Evolutionary conservation across 1,140 invertebrate species (phyloP), one percentile per base, ranked within the genome.

Genomic region (Nixonia krombeini): DNA sequence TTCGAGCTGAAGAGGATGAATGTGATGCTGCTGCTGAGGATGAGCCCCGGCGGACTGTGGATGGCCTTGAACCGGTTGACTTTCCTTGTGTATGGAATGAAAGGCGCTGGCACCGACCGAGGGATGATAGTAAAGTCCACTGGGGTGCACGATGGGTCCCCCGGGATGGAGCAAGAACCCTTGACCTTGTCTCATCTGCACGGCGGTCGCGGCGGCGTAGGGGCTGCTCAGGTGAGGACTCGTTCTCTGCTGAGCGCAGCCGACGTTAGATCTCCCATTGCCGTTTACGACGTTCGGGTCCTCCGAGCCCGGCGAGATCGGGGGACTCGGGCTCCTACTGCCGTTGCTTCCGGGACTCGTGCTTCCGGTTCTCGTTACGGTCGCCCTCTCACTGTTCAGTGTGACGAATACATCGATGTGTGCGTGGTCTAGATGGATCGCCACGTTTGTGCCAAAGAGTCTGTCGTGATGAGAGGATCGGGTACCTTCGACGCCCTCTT

Each of bases 1-100:
- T 81, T 95, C 93, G 29, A 94, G 86, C 74, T 94, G 93, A 80
- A 94, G 89, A 72, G 94, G 93, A 70, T 94, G 93, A 31, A 93
- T 87, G 70, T 90, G 89, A 64, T 86, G 79, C 21, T 79, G 77
- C 23, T 75, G 58, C 23, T 78, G 70, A 50, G 75, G 74, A 76
- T 82, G 80, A 13, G 76, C 51, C 35, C 72, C 64, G 18, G 65
- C 72, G 10, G 76, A 71, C 66, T 79, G 78, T 12, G 76, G 73
- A 69, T 84, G 80, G 45, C 70, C 73, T 46, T 64, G 66, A 15
- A 79, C 59, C 3, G 76, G 62, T 18, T 80, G 79, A 33, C 73
- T 73, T 63, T 85, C 82, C 55, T 85, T 85, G 66, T 83, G 81
- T 75, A 85, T 84, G 28, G 83, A 82, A 46, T 85, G 83, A 70